phyloP scores from a whole-genome alignment of 2,888 invertebrate species.

The Pandemis heparana region DNA sequence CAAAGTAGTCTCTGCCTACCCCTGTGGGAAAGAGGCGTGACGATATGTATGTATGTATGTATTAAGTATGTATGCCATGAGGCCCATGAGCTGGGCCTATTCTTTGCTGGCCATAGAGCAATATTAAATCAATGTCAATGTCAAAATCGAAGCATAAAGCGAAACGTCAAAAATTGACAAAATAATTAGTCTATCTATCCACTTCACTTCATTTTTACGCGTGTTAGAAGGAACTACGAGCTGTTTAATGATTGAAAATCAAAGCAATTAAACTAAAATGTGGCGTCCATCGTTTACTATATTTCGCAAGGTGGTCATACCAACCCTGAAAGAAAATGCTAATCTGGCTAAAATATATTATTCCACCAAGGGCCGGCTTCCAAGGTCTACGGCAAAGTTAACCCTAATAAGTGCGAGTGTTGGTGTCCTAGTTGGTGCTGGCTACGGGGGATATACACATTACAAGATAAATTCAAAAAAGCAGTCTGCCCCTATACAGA shows the following conservation, averaged over 20 bases:
- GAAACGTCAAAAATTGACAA: constrained; percentile 12
- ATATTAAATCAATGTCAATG: constrained; percentile 11
- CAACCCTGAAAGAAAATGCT: constrained; percentile 66
- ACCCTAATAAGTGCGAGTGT: constrained; percentile 86
- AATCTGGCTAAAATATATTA: constrained; percentile 63
- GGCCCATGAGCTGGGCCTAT: too few relatives aligned
- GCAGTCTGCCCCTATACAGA: constrained; percentile 57
- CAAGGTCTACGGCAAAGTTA: constrained; percentile 77
- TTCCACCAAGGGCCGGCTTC: constrained; percentile 69
- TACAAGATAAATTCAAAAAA: constrained; percentile 77
- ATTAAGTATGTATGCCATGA: too few relatives aligned
- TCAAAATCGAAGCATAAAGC: not conserved
- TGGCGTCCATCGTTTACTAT: constrained; percentile 73
- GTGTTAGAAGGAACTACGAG: not conserved
- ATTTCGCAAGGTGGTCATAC: constrained; percentile 66
- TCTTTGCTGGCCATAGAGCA: not conserved
- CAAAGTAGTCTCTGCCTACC: too few relatives aligned
- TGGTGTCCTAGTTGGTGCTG: constrained; percentile 84
- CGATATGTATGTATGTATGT: too few relatives aligned
- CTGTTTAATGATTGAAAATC: constrained; percentile 14
- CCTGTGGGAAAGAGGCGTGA: too few relatives aligned
- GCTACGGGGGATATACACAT: constrained; percentile 83
- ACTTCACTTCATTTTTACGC: not conserved
- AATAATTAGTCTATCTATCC: not conserved
- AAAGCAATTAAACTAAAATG: constrained; percentile 58